Base-by-base conservation (phyloP, 2,113 vertebrate genomes). In the Psilopsiagon aurifrons region DNA sequence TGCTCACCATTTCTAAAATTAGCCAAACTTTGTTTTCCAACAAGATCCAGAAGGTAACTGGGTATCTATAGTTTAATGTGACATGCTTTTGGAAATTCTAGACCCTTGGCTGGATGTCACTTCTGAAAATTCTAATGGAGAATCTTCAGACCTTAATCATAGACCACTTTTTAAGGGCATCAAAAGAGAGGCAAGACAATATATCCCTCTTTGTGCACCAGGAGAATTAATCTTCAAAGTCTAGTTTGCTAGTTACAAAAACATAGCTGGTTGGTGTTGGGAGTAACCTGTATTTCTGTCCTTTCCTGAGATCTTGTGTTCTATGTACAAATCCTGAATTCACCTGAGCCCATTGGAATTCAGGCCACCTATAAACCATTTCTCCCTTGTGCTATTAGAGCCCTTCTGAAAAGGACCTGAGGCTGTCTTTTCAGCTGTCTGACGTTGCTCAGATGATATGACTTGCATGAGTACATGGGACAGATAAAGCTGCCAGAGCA, bases 41-140 rank as follows among this genome's bases (percentile, higher is more conserved):
- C 2, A 52, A 73, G 57, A 24, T 52, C 12, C 24, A 35, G 41
- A 68, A 80, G 28, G 2, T 59, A n/a, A 25, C 14, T 68, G 8
- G 2, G 3, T 67, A 41, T 66, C 15, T 44, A 7, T 20, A 66
- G 18, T 33, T 82, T n/a, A 68, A 55, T 20, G 5, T 46, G 68
- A 73, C 71, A 19, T 1, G 43, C 3, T 3, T 63, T 47, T 47
- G 22, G 15, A 11, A 4, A 5, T 49, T 86, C 51, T 35, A 17
- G 27, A 23, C 33, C 81, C 19, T 20, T 1, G 0, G 5, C 14
- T 79, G 3, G 14, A 7, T 2, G 1, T 59, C 4, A 29, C 22
- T 77, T 54, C 24, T 59, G 17, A 85, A 86, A 88, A 86, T 8
- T 41, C 22, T 33, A 17, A 41, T 2, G 11, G 19, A 73, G 29